Conservation (phyloP, 2,113 vertebrate genomes). For the Laterallus jamaicensis region DNA sequence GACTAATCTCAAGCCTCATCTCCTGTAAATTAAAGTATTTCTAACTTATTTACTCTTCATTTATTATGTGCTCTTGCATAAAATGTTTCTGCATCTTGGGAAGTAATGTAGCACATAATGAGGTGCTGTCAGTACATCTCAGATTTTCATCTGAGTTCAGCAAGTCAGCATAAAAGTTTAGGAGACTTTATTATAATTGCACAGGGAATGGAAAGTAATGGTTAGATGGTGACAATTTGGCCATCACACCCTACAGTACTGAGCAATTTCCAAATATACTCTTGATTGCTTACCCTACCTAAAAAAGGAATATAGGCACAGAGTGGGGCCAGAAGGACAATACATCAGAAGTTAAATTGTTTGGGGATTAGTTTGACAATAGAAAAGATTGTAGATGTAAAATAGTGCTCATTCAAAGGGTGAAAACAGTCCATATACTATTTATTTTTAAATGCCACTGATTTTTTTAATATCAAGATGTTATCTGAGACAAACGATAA, state of each 20-base stretch:
- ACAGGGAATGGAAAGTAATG: slow-evolving; percentile 32
- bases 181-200: neutral
- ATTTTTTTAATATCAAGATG: neutral
- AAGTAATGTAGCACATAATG: neutral
- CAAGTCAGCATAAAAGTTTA: slow-evolving; percentile 50
- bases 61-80: neutral
- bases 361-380: neutral
- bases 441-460: neutral
- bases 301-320: slow-evolving; percentile 4
- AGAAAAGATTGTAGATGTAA: neutral
- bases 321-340: slow-evolving; percentile 1
- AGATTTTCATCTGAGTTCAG: slow-evolving; percentile 35
- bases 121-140: neutral
- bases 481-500: neutral
- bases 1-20: neutral
- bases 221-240: slow-evolving; percentile 21
- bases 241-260: neutral
- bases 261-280: slow-evolving; percentile 44
- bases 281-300: slow-evolving; percentile 44
- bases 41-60: slow-evolving; percentile 41
- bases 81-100: slow-evolving; percentile 1
- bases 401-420: neutral
- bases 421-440: neutral
- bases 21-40: neutral
- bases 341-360: neutral